Conservation (phyloP, 2,797 vertebrate species). For the Parambassis ranga region DNA sequence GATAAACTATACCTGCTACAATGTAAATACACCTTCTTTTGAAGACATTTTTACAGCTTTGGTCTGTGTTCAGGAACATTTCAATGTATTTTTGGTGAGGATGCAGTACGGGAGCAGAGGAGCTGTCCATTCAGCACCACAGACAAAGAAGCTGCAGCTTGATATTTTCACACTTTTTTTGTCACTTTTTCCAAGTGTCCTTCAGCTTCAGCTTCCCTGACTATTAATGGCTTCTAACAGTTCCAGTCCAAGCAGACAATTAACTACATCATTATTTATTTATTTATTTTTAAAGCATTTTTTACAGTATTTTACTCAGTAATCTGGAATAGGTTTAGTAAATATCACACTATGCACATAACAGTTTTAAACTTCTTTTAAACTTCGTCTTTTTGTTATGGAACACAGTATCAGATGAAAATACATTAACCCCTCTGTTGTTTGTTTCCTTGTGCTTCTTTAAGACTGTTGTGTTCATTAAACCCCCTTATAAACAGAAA, state of each 20-base stretch:
- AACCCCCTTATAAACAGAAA: no score
- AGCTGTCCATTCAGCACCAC: conserved; percentile 32
- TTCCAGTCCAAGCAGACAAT: conserved; percentile 3
- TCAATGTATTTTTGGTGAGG: no score
- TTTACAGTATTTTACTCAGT: not conserved
- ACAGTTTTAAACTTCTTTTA: conserved; percentile 3
- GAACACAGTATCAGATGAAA: not conserved
- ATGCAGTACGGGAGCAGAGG: no score
- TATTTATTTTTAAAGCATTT: not conserved
- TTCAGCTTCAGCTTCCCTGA: not conserved
- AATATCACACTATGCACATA: not conserved
- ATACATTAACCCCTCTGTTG: not conserved
- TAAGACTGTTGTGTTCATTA: no score
- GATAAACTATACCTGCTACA: no score
- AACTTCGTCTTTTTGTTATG: conserved; percentile 1
- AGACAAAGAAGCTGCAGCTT: not conserved
- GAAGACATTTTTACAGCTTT: no score
- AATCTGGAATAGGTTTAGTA: not conserved
- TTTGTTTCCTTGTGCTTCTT: not conserved
- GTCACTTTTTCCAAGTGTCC: not conserved
- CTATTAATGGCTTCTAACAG: not conserved
- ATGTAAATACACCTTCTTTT: no score
- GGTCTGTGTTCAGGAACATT: no score
- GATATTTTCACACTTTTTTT: not conserved
- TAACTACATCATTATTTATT: conserved; percentile 12